Base-by-base conservation (phyloP, 2,888 invertebrate genomes). In the Neoscelio sp. region DNA sequence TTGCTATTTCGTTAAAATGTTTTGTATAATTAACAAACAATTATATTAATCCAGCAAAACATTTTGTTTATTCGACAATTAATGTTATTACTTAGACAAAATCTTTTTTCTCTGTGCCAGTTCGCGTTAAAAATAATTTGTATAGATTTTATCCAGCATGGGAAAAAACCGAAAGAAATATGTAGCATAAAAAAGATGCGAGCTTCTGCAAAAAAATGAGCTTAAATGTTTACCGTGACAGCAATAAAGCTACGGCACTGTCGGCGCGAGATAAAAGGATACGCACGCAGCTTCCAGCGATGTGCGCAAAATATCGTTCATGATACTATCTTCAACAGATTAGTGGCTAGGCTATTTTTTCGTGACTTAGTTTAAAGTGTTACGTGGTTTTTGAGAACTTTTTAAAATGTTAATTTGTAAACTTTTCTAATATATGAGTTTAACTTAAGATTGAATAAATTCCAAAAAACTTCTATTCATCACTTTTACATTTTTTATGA, bases 241-340 rank as follows among this genome's bases (percentile, higher is more conserved):
- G 70, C 70, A 70, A 70, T 77, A 70, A 77, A 65, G 65, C 64
- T 42, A 13, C 58, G 28, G 54, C 50, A 23, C 12, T 40, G 56
- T 38, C 68, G 65, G 60, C 62, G 13, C 28, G 52, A 78, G 71
- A 78, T 71, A 78, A 78, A 78, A 78, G 71, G 28, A 60, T 50
- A 35, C 38, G 56, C 71, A 52, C 52, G 64, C 58, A 64, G 56
- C 73, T 73, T 77, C 65, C 65, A 42, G 50, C 15, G 58, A 65
- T 70, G 58, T 52, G 77, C n/a, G 48, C 60, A 54, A 75, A 62
- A 67, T 68, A 67, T 67, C 54, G 40, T 13, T 17, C 18, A 26
- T 40, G 65, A 78, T 78, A 71, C 46, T 38, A 71, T 71, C 68
- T 54, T 46, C 17, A 38, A 38, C 20, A 42, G 62, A 76, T 76